Evolutionary conservation across 2,113 vertebrate genomes (phyloP).

Genomic region (Ochotona princeps): DNA sequence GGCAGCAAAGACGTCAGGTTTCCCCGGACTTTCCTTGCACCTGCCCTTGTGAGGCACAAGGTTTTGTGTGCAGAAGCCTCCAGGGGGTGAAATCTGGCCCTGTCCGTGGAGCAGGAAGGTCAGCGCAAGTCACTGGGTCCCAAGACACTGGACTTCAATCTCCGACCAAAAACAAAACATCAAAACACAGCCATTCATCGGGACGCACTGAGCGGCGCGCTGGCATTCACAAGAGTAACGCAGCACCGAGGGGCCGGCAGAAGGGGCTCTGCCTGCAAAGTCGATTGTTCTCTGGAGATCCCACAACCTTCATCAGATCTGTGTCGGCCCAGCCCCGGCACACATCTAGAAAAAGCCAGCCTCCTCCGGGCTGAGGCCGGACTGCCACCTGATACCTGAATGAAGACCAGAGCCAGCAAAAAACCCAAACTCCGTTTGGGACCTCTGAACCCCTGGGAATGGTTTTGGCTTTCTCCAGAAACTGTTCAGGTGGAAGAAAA

Average conservation of each 20-base stretch:
- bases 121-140: constrained; percentile 89
- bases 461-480: constrained; percentile 69
- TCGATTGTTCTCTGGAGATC: constrained; percentile 80
- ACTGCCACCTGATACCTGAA: constrained; percentile 79
- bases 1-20: constrained; percentile 86
- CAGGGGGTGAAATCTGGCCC: constrained; percentile 90
- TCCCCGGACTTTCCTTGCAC: constrained; percentile 84
- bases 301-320: constrained; percentile 78
- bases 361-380: constrained; percentile 56
- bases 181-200: constrained; percentile 86
- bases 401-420: constrained; percentile 63
- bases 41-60: constrained; percentile 88
- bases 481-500: constrained; percentile 53
- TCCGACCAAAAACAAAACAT: constrained; percentile 86
- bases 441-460: constrained; percentile 66
- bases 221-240: constrained; percentile 83
- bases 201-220: constrained; percentile 83
- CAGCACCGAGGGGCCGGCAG: constrained; percentile 68
- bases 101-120: constrained; percentile 87
- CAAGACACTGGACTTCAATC: constrained; percentile 89
- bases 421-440: constrained; percentile 67
- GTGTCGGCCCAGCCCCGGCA: constrained; percentile 71
- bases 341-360: constrained; percentile 66
- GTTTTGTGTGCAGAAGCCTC: constrained; percentile 90
- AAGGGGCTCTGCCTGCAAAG: constrained; percentile 80